Base-by-base conservation (phyloP, 2,888 invertebrate genomes). In the Ryuthela nishihirai region DNA sequence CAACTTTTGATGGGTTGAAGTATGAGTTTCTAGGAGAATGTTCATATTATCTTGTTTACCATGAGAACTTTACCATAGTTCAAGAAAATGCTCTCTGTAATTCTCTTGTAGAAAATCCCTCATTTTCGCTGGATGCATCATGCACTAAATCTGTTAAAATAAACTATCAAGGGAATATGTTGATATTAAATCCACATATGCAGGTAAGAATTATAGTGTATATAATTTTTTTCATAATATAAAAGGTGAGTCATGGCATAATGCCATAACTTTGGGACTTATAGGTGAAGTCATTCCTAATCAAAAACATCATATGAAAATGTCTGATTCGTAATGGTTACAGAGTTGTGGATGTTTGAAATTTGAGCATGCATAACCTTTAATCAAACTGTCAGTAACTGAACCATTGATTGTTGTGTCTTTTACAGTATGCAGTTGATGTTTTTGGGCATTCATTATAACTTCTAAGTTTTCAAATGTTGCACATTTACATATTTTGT, bases 21-120 rank as follows among this genome's bases (percentile, higher is more conserved):
- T 94, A 81, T 73, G 85, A 91, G 75, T 93, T 93, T 74, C 91
- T 90, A 88, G 93, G 92, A 0, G 85, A 85, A 68, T 93, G 93
- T 73, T 83, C 85, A 0, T 93, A 93, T 73, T 85, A 87, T 71
- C 75, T 93, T 67, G 77, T 92, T 17, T 83, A 84, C 69, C 80
- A 83, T 0, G 76, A 79, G 0, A 82, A 85, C 67, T 79, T 86
- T 64, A 82, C 83, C 0, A 79, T 90, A 0, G 84, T 87, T 68
- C 55, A 61, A 36, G 47, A 55, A 35, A 52, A 35, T 21, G 41
- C 66, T 71, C 77, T 63, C 87, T 59, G 59, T 23, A 9, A 44
- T 3, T 36, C 29, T 2, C 6, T 10, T 4, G 6, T 29, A 3
- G 32, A 25, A 18, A 12, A 34, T 6, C 29, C 42, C 17, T 45